Evolutionary conservation across 2,797 vertebrate species (phyloP), one percentile per base, ranked within the genome.

Genomic region (Gymnocypris eckloni): DNA sequence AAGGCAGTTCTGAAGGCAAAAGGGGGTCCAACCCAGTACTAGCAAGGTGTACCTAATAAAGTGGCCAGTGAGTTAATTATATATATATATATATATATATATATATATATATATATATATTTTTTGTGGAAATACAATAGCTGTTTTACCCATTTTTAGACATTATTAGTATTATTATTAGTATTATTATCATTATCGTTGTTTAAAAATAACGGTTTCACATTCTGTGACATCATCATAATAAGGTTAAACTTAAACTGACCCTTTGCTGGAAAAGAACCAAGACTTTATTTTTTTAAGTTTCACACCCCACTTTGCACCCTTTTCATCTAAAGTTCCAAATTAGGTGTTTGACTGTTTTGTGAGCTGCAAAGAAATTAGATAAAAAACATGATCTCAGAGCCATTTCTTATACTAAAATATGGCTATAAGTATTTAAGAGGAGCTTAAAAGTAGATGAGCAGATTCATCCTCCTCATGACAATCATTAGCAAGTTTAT

Each of bases 401-500:
- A 54, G 12, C 22, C 4, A 6, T 20, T 39, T 37, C 28, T 59
- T 54, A 59, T 45, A 43, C 16, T 72, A 43, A 59, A 72, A 59
- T 45, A 82, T 39, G 13, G 33, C 28, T 54, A 22, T 37, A 76
- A 2, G 28, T 56, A 4, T 71, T 82, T 28, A 70, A 70, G 13
- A 16, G 67, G 43, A 59, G 52, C 67, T 82, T 59, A 25, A 43
- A 71, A 59, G n/a, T n/a, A 61, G 52, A 73, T 59, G 39, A 28
- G 37, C 54, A 12, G 54, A 45, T 72, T 16, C 50, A 43, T 67
- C 33, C 37, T 59, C 54, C 69, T 33, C 41, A 37, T 61, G 52
- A 72, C 52, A 45, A 45, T 72, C 69, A 72, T 82, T 82, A 82
- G n/a, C 69, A 59, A 43, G 10, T 12, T 45, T 54, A 77, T 72